Base-by-base conservation (phyloP, 1,140 invertebrate genomes). In the Stratiolaelaps scimitus region DNA sequence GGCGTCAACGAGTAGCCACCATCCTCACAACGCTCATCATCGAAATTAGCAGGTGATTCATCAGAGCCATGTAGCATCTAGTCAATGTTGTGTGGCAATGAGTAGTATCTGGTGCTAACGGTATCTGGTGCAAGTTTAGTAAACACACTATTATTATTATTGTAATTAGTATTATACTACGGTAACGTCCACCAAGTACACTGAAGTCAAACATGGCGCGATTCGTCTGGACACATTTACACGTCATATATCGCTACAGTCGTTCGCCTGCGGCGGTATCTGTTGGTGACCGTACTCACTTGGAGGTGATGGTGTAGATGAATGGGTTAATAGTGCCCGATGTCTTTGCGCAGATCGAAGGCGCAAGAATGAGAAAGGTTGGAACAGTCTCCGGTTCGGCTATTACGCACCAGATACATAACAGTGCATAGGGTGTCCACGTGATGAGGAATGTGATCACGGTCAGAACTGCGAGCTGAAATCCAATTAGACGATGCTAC, bases 291-390 rank as follows among this genome's bases (percentile, higher is more conserved):
- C 19, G 44, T 19, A 48, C 47, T 48, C 47, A 48, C 47, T 48
- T 48, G 47, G 19, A 23, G 5, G 69, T 68, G 19, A 68, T 6
- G 40, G 45, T 69, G 74, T 89, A 89, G 44, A 89, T 87, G 46
- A 88, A 76, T 0, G 87, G 86, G 72, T 89, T 86, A 74, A 88
- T 87, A 73, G 86, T 87, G 43, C 86, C 86, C 19, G 84, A 86
- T 46, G 84, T 83, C 73, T 88, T 88, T 28, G 86, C 86, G 7
- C 87, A 80, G 20, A 89, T 75, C 1, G 86, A 84, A 5, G 86
- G 87, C 28, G 87, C 75, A 2, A 86, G 80, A 1, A 83, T 80
- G 0, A 83, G 74, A 2, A 78, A 80, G 0, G 85, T 82, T 2
- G 75, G 78, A 30, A 81, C 73, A 2, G 72, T 67, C 1, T 26